phyloP scores from a whole-genome alignment of 92 coral and sea anemone genomes.

The Palythoa caribaeorum region DNA sequence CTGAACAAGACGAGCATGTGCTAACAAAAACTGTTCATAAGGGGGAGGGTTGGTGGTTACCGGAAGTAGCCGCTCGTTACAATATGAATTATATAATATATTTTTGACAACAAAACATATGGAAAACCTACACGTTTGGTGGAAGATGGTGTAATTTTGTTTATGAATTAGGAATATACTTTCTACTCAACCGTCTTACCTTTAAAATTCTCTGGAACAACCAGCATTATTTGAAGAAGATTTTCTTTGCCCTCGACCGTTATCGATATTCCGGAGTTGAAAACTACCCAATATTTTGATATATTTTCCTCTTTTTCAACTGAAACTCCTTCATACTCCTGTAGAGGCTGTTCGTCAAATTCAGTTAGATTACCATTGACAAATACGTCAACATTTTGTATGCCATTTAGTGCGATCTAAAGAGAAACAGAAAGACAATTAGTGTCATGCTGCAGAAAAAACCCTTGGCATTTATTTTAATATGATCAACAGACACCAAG shows the following conservation, averaged over 20 bases:
- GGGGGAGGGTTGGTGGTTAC: too few relatives aligned
- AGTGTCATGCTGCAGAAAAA: neutral
- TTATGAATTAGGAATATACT: neutral
- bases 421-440: neutral
- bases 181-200: slow-evolving; percentile 11
- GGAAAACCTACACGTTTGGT: too few relatives aligned
- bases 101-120: too few relatives aligned
- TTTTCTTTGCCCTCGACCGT: slow-evolving; percentile 1
- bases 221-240: slow-evolving; percentile 52
- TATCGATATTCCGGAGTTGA: slow-evolving; percentile 29
- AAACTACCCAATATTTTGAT: neutral
- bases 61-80: too few relatives aligned
- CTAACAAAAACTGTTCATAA: too few relatives aligned
- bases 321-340: slow-evolving; percentile 45
- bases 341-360: slow-evolving; percentile 29
- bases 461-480: neutral
- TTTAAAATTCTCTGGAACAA: slow-evolving; percentile 66
- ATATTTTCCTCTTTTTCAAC: slow-evolving; percentile 20
- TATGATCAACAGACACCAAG: too few relatives aligned
- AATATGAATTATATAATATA: too few relatives aligned
- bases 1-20: too few relatives aligned
- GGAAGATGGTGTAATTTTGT: neutral
- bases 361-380: slow-evolving; percentile 48
- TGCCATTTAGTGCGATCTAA: slow-evolving; percentile 55
- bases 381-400: neutral